Evolutionary conservation across 2,113 vertebrate species (phyloP), one percentile per base, ranked within the genome.

Genomic region (Vidua chalybeata): DNA sequence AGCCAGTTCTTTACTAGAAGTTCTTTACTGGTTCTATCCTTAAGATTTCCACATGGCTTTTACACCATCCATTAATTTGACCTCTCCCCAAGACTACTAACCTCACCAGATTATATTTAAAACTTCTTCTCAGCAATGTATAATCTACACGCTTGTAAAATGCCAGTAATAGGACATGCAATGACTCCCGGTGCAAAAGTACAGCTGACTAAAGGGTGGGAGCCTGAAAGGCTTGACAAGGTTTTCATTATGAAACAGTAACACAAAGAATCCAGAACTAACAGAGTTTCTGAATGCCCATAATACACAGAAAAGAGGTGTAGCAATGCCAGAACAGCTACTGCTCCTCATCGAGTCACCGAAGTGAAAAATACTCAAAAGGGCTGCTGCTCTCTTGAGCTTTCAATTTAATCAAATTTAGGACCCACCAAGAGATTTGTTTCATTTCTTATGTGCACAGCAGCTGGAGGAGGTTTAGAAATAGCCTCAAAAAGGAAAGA

Each of bases 321-420:
- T 1, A 58, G 80, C 76, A 76, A 46, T 5, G 37, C 72, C 85
- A 54, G 52, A 46, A 30, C 20, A 92, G 89, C 61, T 61, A 28
- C 31, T 28, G 75, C 49, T 54, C 75, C 51, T 33, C 49, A 51
- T 11, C 18, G 3, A 64, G 28, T 11, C 27, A 39, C 39, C 18
- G 0, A 52, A 79, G 58, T 23, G 23, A 6, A 0, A 89, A 89
- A 87, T 17, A 52, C 72, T 59, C 67, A 15, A 45, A 45, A 74
- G 30, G 27, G 73, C 83, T 77, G 64, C 23, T 90, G 79, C 61
- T 84, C 83, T 78, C 76, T 51, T 5, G 51, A 90, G 72, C 76
- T 84, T 93, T 63, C 71, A 51, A n/a, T 83, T 73, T 87, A 94
- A 95, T 94, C 82, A 91, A 85, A 85, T 91, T 69, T 80, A 89